phyloP scores from a whole-genome alignment of 2,888 invertebrate species.

The Hirtodrosophila trivittata region DNA sequence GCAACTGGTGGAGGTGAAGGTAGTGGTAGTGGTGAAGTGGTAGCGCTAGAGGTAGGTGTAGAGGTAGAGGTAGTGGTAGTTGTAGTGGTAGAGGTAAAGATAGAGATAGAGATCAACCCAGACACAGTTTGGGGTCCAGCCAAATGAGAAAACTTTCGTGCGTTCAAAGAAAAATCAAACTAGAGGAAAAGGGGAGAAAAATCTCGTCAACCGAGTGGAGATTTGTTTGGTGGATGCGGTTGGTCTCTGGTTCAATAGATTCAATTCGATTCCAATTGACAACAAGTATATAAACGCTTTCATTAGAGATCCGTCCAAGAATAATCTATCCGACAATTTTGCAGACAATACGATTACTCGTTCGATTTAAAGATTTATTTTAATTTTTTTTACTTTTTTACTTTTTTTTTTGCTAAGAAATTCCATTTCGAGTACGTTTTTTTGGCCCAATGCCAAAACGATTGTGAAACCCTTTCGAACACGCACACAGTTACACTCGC shows the following conservation, averaged over 20 bases:
- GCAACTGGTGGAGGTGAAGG: constrained; percentile 20
- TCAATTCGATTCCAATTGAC: constrained; percentile 42
- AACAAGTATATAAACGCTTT: constrained; percentile 31
- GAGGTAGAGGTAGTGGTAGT: constrained; percentile 11
- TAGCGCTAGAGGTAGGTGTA: constrained; percentile 2
- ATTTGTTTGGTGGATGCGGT: no score
- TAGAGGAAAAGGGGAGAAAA: no score
- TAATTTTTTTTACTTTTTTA: no score
- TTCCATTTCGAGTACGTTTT: constrained; percentile 23
- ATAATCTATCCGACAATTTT: constrained; percentile 5
- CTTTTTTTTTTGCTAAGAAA: constrained; percentile 41
- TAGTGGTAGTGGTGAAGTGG: not conserved
- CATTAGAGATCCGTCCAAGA: constrained; percentile 46
- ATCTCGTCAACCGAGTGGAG: no score
- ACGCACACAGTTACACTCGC: not conserved
- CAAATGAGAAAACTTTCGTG: constrained; percentile 60
- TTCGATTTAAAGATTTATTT: constrained; percentile 6
- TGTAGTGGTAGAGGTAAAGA: no score
- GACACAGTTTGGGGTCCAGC: constrained; percentile 29
- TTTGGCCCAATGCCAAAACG: constrained; percentile 20
- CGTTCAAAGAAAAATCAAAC: constrained; percentile 34
- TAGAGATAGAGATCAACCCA: no score
- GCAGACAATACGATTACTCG: constrained; percentile 23
- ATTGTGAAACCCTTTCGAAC: constrained; percentile 29
- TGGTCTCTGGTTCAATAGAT: constrained; percentile 5